Percentiles rank a stretch among this genome's conserved stretches.
Conservation (phyloP, 2,113 vertebrate species). For the Ginglymostoma cirratum region DNA sequence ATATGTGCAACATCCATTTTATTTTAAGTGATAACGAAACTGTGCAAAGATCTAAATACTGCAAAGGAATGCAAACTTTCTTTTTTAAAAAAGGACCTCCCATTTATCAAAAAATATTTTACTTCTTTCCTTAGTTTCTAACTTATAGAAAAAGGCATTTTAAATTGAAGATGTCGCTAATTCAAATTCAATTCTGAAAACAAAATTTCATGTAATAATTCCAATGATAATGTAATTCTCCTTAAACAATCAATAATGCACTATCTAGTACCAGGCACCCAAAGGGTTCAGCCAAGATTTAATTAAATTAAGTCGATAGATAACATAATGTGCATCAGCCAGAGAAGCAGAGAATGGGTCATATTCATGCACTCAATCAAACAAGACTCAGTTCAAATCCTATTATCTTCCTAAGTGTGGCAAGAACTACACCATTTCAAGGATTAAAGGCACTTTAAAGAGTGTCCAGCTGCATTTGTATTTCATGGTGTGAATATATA, state of each 20-base stretch:
- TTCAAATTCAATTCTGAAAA: neutral
- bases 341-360: constrained; percentile 50
- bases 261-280: constrained; percentile 58
- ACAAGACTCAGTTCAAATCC: constrained; percentile 51
- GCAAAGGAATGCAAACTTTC: neutral
- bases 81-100: neutral
- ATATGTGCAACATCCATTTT: too few relatives aligned
- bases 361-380: constrained; percentile 50
- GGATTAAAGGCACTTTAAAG: neutral
- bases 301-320: constrained; percentile 57
- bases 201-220: neutral
- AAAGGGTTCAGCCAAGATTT: constrained; percentile 59
- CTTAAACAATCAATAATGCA: constrained; percentile 44
- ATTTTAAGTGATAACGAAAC: neutral
- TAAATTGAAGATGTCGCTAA: neutral
- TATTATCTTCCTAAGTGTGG: constrained; percentile 21
- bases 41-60: neutral
- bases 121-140: neutral
- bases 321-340: constrained; percentile 53
- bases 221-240: neutral
- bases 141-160: neutral
- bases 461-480: neutral
- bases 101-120: neutral
- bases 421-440: neutral
- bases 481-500: neutral